Evolutionary conservation across 1,140 invertebrate genomes (phyloP).

Genomic region (Campoletis sonorensis): DNA sequence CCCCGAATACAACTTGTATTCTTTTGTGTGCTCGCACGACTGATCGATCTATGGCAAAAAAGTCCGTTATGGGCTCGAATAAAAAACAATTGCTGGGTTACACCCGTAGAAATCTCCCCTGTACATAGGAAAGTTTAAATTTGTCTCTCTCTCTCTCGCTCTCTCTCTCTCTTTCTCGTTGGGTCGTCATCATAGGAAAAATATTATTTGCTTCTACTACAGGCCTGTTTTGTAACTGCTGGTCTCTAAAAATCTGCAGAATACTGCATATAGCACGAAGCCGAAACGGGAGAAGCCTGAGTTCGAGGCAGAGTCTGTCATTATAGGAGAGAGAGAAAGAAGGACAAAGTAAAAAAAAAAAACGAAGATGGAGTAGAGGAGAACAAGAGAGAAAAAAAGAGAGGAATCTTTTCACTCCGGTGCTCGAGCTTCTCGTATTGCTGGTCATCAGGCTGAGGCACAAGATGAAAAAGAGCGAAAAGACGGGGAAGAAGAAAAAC

Average conservation of each 20-base stretch:
- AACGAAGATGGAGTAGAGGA: background rate
- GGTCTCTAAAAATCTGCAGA: background rate
- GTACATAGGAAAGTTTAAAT: no score
- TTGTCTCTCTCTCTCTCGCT: background rate
- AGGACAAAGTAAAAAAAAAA: background rate
- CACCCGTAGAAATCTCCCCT: no score
- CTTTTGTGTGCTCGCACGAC: background rate
- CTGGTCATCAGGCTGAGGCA: constrained; percentile 17
- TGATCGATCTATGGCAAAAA: background rate
- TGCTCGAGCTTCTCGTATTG: constrained; percentile 39
- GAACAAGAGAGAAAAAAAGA: constrained; percentile 30
- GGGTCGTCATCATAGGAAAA: background rate
- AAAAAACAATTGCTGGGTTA: background rate
- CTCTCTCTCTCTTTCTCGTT: no score
- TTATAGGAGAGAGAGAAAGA: constrained; percentile 29
- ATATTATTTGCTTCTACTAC: background rate
- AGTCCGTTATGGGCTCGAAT: background rate
- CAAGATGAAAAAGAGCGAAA: constrained; percentile 12
- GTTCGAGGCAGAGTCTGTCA: constrained; percentile 12
- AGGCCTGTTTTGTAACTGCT: background rate
- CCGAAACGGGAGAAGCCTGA: constrained; percentile 23
- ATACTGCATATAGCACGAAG: background rate
- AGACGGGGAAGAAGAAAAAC: background rate
- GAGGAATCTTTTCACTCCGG: constrained; percentile 43
- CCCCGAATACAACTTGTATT: no score